Evolutionary conservation across 2,113 vertebrate genomes (phyloP), one percentile per base, ranked within the genome.

Genomic region (Bos javanicus): DNA sequence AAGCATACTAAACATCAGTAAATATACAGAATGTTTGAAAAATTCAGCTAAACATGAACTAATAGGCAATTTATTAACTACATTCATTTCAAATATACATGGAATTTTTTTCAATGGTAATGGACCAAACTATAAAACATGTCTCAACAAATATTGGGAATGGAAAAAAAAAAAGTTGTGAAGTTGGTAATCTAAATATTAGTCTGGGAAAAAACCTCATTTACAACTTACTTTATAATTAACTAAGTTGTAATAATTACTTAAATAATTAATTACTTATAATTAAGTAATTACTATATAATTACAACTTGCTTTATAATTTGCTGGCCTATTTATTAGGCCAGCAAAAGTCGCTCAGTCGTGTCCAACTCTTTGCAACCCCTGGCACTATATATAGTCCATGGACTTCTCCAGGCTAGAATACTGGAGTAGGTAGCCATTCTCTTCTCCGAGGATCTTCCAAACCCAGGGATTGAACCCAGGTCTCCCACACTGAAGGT

Each of bases 171-270:
- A 71, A 60, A 90, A 95, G 17, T 59, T 87, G 76, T 36, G 36
- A 87, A 87, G 19, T 33, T 19, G 28, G 16, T 23, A 88, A 88
- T 50, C 30, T 94, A 94, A 95, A 92, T 52, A 2, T 56, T 62
- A 57, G 46, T n/a, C 30, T 88, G 23, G 46, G 46, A 5, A 93
- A 94, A 94, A 82, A 88, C 90, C 2, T 52, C 25, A 92, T 17
- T 60, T 50, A 39, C 3, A 57, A 88, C 56, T 90, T 19, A 95
- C 23, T 82, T 89, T 62, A 43, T 76, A 96, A 62, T 64, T 71
- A 78, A 54, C 17, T 54, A 54, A 59, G 28, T 15, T 62, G 60
- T 62, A 62, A 62, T 30, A 62, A 30, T 30, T 60, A 28, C 57
- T 60, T 60, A 60, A 28, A 28, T 60, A 28, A 14, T 21, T 21